A percentile compares a stretch with the other conserved stretches of the same genome.
These are phyloP conservation scores for Orthosia incerta DNA, from an alignment of 2,888 invertebrate genomes.

Conservation along the genomic window DNA sequence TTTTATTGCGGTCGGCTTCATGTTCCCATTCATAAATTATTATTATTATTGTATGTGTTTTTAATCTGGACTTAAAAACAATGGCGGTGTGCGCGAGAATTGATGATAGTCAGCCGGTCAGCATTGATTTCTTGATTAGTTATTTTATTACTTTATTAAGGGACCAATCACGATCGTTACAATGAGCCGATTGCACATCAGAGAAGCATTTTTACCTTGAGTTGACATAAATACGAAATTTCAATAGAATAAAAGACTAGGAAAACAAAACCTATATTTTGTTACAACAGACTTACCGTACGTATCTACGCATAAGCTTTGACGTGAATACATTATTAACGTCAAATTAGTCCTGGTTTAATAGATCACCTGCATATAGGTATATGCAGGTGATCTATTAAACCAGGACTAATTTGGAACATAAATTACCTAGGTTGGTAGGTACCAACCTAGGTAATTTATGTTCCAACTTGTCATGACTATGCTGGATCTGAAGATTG, in stretches of 20 bases:
- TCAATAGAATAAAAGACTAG: background rate
- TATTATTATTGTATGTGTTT: slow-evolving; percentile 33
- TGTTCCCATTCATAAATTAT: slow-evolving; percentile 53
- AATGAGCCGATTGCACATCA: background rate
- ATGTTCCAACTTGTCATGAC: no score
- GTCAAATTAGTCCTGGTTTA: no score
- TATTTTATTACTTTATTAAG: slow-evolving; percentile 17
- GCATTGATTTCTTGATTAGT: slow-evolving; percentile 43
- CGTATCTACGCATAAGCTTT: no score
- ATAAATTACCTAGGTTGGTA: no score
- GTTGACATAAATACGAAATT: background rate
- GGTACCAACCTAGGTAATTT: no score
- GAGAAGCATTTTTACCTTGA: background rate
- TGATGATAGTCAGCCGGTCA: slow-evolving; percentile 8
- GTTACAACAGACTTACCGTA: no score
- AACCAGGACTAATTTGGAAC: no score
- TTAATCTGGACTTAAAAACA: slow-evolving; percentile 55
- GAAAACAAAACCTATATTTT: no score
- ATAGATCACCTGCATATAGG: no score
- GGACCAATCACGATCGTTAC: slow-evolving; percentile 1
- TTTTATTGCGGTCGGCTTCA: slow-evolving; percentile 68
- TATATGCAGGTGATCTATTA: no score
- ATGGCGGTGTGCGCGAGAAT: slow-evolving; percentile 21
- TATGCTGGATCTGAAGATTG: no score
- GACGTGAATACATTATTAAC: no score